Evolutionary conservation across 2,113 vertebrate genomes (phyloP), one percentile per base, ranked within the genome.

Genomic region (Taurulus bubalis): DNA sequence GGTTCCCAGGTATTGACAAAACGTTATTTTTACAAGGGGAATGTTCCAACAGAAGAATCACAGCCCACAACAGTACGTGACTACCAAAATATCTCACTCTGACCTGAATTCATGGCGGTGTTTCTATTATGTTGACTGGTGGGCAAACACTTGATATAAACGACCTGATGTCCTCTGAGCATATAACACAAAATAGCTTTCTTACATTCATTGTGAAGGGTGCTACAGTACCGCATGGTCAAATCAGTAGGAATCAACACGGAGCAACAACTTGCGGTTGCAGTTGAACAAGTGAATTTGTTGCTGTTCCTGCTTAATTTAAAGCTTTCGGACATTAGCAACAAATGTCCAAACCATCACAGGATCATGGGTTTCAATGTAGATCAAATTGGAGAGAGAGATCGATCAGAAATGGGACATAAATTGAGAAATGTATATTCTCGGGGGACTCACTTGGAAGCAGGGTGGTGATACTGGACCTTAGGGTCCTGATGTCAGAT

Each of bases 31-130:
- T 64, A 34, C 16, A 16, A 24, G 34, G 34, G 20, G 53, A 55
- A 32, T 75, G 49, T 51, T 51, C 49, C 80, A 79, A 28, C 36
- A 59, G 64, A 71, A 62, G 42, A 71, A 63, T 16, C 47, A 65
- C 68, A 77, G 73, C 85, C 64, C 79, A 85, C 64, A 77, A 53
- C 64, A 75, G 24, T 63, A 49, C 65, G 40, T 62, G 66, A 30
- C 77, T 16, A 78, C 58, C 53, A 47, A 47, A 81, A 86, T 79
- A 76, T 62, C 56, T 72, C 55, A 64, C 65, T 85, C 70, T 80
- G 72, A 72, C 71, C 62, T 56, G 26, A 58, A 78, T 64, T 56
- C 65, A 32, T 30, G 24, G 9, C 34, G 10, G 34, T 51, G 38
- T 56, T 66, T 42, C 40, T 75, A 22, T 24, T 26, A 60, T 68